Evolutionary conservation across 2,888 invertebrate species (phyloP).

Genomic region (Pachydiplax longipennis): DNA sequence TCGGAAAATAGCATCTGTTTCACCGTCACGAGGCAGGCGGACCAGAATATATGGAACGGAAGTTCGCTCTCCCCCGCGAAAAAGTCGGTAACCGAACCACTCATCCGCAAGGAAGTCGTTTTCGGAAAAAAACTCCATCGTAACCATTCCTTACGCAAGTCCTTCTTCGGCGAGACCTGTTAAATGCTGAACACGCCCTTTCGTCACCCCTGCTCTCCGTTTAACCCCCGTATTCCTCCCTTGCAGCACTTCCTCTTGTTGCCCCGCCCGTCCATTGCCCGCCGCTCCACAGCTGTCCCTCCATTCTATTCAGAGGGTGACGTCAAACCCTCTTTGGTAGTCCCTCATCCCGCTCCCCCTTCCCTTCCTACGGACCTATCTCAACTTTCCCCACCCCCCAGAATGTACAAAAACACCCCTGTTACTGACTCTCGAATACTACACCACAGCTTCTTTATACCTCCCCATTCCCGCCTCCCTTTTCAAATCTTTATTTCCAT

Average conservation of each 20-base stretch:
- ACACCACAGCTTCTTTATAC: not conserved
- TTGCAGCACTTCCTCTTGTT: slow-evolving; percentile 14
- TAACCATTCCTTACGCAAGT: not conserved
- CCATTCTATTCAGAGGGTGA: slow-evolving; percentile 39
- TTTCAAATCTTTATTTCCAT: not conserved
- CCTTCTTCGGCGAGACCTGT: not conserved
- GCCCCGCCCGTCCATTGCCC: not conserved
- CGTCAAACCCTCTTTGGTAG: slow-evolving; percentile 6
- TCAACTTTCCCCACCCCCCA: not conserved
- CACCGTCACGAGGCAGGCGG: too few species aligned
- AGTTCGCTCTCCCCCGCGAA: too few species aligned
- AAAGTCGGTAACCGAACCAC: too few species aligned
- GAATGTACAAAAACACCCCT: not conserved
- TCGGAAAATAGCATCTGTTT: too few species aligned
- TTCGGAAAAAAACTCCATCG: too few species aligned
- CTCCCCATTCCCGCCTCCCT: not conserved
- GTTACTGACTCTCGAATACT: not conserved
- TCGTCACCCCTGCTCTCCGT: not conserved
- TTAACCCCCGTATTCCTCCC: not conserved
- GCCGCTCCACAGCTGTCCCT: slow-evolving; percentile 24
- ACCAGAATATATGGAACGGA: too few species aligned
- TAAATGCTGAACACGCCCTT: not conserved
- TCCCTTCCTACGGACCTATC: not conserved
- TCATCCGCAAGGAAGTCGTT: too few species aligned
- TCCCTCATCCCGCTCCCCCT: not conserved